Conservation (phyloP, 2,888 invertebrate genomes). For the Syritta pipiens region DNA sequence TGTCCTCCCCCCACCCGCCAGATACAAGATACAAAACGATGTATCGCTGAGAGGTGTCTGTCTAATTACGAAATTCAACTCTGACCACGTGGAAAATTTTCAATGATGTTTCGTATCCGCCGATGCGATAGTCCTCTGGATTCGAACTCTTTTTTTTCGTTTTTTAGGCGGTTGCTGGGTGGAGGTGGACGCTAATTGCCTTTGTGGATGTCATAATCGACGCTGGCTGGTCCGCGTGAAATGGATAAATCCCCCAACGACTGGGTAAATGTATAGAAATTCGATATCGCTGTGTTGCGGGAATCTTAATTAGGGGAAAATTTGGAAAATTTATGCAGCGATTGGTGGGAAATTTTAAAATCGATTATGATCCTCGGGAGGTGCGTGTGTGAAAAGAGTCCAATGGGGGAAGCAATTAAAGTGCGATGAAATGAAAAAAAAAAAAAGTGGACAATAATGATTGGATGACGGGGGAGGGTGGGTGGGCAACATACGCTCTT, state of each 20-base stretch:
- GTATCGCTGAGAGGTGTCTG: slow-evolving; percentile 53
- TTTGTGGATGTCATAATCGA: slow-evolving; percentile 50
- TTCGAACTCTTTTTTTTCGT: background rate
- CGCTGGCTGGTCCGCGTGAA: background rate
- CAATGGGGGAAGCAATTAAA: no score
- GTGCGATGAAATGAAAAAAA: no score
- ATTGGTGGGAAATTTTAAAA: slow-evolving; percentile 18
- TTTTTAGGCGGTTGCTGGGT: background rate
- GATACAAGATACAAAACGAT: slow-evolving; percentile 22
- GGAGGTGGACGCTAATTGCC: slow-evolving; percentile 38
- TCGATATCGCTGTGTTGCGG: slow-evolving; percentile 14
- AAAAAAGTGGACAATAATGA: no score
- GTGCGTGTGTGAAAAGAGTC: no score
- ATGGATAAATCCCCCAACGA: slow-evolving; percentile 25
- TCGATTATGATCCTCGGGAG: slow-evolving; percentile 13
- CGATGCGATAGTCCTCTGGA: background rate
- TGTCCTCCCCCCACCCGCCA: slow-evolving; percentile 12
- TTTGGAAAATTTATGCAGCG: slow-evolving; percentile 24
- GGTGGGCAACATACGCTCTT: no score
- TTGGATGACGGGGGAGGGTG: no score
- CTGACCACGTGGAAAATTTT: slow-evolving; percentile 63
- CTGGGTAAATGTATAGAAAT: slow-evolving; percentile 17
- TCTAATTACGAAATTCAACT: slow-evolving; percentile 65
- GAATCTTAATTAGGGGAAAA: slow-evolving; percentile 30
- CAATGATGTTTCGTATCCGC: slow-evolving; percentile 36